These are phyloP conservation scores for Hirtodrosophila cameraria DNA, from an alignment of 2,888 invertebrate genomes.

Conservation along the genomic window DNA sequence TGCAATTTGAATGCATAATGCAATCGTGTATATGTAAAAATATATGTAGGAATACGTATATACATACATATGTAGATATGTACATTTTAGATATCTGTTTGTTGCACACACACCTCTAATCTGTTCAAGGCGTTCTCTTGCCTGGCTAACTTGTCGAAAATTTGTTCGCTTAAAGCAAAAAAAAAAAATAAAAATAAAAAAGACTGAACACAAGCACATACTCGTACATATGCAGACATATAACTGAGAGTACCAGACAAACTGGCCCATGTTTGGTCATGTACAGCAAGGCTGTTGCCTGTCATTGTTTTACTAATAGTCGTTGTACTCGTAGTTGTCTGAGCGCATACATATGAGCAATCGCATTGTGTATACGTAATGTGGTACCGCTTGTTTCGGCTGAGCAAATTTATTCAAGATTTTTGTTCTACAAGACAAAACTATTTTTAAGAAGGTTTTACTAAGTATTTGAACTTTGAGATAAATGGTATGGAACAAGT, in stretches of 20 bases:
- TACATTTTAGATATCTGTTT: slow-evolving; percentile 31
- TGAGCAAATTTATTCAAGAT: neutral
- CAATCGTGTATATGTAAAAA: slow-evolving; percentile 17
- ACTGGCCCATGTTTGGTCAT: slow-evolving; percentile 72
- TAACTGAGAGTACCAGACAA: slow-evolving; percentile 44
- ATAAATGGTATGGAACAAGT: too few species aligned
- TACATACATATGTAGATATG: slow-evolving; percentile 5
- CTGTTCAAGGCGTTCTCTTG: slow-evolving; percentile 53
- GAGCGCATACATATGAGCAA: slow-evolving; percentile 44
- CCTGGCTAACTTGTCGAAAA: slow-evolving; percentile 73
- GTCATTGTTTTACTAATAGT: slow-evolving; percentile 77
- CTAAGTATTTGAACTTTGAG: neutral
- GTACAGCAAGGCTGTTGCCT: slow-evolving; percentile 72
- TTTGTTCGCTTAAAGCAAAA: slow-evolving; percentile 56
- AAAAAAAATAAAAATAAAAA: slow-evolving; percentile 11
- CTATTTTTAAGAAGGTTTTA: neutral
- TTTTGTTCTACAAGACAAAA: neutral
- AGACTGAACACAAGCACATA: slow-evolving; percentile 1
- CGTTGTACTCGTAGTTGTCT: slow-evolving; percentile 72
- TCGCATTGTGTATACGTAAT: slow-evolving; percentile 59
- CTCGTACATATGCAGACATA: slow-evolving; percentile 22
- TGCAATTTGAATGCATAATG: slow-evolving; percentile 64
- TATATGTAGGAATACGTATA: slow-evolving; percentile 15
- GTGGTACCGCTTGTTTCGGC: slow-evolving; percentile 22
- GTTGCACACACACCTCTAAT: slow-evolving; percentile 45